phyloP scores from a whole-genome alignment of 2,888 invertebrate genomes.

The Seira ritae region DNA sequence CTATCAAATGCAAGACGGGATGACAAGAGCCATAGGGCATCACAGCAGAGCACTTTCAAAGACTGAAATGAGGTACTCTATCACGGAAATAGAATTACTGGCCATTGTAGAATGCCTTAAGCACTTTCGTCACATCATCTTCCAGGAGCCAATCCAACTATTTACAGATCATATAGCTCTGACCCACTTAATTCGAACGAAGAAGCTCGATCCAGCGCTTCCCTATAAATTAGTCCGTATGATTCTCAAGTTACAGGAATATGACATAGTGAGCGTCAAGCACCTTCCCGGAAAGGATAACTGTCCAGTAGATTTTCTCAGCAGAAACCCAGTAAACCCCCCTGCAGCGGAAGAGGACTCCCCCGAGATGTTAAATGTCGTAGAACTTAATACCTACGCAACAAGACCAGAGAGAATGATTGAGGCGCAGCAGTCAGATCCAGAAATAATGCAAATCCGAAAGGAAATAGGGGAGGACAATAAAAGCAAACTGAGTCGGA shows the following conservation, averaged over 20 bases:
- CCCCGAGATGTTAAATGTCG: not conserved
- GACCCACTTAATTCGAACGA: not conserved
- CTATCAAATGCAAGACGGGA: not conserved
- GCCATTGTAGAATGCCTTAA: not conserved
- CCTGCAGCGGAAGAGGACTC: not conserved
- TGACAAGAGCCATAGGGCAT: not conserved
- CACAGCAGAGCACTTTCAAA: not conserved
- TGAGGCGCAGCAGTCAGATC: not conserved
- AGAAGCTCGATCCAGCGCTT: not conserved
- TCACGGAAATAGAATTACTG: not conserved
- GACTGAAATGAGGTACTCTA: slow-evolving; percentile 12
- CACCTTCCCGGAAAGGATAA: not conserved
- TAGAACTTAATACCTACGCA: not conserved
- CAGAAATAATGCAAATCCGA: not conserved
- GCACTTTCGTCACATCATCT: not conserved
- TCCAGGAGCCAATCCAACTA: not conserved
- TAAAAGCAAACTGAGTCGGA: not conserved
- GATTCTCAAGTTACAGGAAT: slow-evolving; percentile 12
- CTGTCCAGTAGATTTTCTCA: not conserved
- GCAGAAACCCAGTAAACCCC: not conserved
- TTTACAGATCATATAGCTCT: slow-evolving; percentile 21
- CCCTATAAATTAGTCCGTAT: slow-evolving; percentile 15
- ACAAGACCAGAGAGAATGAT: not conserved
- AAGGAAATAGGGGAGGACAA: not conserved
- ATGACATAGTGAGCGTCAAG: not conserved